phyloP scores from a whole-genome alignment of 2,113 vertebrate species.

The Heloderma charlesbogerti region DNA sequence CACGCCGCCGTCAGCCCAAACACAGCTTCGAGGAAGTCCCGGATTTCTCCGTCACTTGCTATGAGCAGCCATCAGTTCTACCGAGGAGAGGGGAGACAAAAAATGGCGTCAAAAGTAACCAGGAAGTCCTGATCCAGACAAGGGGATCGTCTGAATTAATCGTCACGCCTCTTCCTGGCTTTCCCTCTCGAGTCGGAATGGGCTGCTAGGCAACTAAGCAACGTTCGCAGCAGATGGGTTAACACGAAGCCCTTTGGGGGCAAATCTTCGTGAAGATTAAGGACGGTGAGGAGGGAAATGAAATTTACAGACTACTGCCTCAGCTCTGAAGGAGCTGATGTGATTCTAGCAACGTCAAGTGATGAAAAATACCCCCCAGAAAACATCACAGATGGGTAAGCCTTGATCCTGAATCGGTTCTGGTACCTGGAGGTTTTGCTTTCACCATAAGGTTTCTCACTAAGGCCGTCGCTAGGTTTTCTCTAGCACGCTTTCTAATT shows the following conservation, averaged over 20 bases:
- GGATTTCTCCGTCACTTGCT: not conserved
- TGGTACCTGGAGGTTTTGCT: not conserved
- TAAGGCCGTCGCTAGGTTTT: not conserved
- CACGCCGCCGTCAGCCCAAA: not conserved
- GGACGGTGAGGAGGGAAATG: slow-evolving; percentile 42
- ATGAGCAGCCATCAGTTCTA: no score
- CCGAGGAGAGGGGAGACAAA: no score
- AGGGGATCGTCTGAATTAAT: no score
- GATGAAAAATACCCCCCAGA: slow-evolving; percentile 89
- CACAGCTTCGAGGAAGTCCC: not conserved
- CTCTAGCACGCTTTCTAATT: not conserved
- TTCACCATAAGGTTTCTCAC: not conserved
- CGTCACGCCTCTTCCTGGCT: not conserved
- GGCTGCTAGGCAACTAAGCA: slow-evolving; percentile 26
- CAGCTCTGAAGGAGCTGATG: slow-evolving; percentile 79
- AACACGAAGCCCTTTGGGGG: not conserved
- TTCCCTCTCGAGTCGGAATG: not conserved
- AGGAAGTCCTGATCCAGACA: not conserved
- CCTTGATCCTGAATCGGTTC: not conserved
- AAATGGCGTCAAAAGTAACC: no score
- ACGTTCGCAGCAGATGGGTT: not conserved
- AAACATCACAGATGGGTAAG: slow-evolving; percentile 90
- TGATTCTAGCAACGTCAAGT: slow-evolving; percentile 86
- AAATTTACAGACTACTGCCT: slow-evolving; percentile 71
- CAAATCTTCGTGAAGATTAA: not conserved